Percentiles rank a stretch among this genome's conserved stretches.
These are phyloP conservation scores for Drosophila peninsularis DNA, from an alignment of 2,888 invertebrate species.

Conservation along the genomic window DNA sequence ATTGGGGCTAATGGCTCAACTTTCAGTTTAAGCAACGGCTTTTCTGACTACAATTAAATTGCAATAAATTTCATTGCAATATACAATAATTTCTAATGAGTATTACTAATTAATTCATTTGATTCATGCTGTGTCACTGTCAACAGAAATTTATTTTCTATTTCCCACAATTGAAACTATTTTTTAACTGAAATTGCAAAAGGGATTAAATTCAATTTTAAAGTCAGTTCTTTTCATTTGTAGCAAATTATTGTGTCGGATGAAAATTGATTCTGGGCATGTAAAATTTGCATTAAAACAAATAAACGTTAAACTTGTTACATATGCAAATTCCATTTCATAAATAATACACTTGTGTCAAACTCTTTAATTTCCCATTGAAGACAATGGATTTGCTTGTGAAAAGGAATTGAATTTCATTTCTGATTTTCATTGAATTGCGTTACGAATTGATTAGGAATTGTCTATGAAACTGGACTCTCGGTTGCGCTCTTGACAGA, in stretches of 20 bases:
- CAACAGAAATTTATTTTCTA: not conserved
- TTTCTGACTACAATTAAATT: not conserved
- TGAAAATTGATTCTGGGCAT: not conserved
- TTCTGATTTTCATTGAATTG: not conserved
- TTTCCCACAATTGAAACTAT: not conserved
- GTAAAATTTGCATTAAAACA: not conserved
- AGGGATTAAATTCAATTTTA: not conserved
- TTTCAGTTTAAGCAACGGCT: not conserved
- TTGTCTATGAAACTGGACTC: too few species aligned
- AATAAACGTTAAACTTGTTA: not conserved
- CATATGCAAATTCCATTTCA: not conserved
- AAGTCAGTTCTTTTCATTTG: not conserved
- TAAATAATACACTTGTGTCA: constrained; percentile 3
- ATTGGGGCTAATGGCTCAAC: too few species aligned
- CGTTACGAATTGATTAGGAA: too few species aligned
- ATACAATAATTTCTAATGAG: not conserved
- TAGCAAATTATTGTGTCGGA: not conserved
- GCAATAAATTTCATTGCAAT: not conserved
- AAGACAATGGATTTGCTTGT: not conserved
- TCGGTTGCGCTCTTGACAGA: not conserved
- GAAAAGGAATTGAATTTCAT: not conserved
- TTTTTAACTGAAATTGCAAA: not conserved
- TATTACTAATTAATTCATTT: not conserved
- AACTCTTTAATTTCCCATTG: not conserved
- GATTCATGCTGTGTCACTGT: not conserved